Evolutionary conservation across 2,888 invertebrate species (phyloP).

Genomic region (Callosobruchus maculatus): DNA sequence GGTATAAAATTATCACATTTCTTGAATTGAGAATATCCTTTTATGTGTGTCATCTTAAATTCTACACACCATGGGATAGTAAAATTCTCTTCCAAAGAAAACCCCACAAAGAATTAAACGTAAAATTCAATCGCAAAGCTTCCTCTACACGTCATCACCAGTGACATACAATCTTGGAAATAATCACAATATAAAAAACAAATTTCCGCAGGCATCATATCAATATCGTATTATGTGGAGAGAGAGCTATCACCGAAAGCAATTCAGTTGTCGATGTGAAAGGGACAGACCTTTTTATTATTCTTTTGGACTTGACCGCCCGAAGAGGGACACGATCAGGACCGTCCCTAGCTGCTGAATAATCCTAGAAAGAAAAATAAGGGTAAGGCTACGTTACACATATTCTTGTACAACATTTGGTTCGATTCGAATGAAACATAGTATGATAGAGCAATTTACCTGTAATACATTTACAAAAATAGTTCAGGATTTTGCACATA

Average conservation of each 20-base stretch:
- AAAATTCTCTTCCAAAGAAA: too few species aligned
- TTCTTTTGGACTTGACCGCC: conserved; percentile 44
- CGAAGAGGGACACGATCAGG: conserved; percentile 22
- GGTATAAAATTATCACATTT: too few species aligned
- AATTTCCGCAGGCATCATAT: conserved; percentile 44
- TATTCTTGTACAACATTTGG: too few species aligned
- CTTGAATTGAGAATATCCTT: too few species aligned
- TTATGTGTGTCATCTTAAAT: too few species aligned
- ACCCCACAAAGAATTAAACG: not conserved
- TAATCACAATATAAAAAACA: conserved; percentile 28
- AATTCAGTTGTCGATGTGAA: conserved; percentile 47
- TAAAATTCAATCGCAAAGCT: conserved; percentile 10
- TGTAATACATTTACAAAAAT: too few species aligned
- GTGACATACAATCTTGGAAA: conserved; percentile 15
- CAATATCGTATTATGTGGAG: conserved; percentile 46
- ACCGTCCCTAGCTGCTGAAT: not conserved
- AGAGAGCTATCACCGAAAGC: conserved; percentile 46
- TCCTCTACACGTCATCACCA: too few species aligned
- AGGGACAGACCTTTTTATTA: conserved; percentile 43
- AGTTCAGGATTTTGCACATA: too few species aligned
- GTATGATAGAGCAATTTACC: too few species aligned
- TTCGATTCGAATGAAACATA: too few species aligned
- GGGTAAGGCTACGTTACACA: too few species aligned
- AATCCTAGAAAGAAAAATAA: not conserved
- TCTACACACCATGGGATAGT: too few species aligned